These are phyloP conservation scores for Sebastes itinus DNA, from an alignment of 2,797 vertebrate genomes.

Conservation along the genomic window DNA sequence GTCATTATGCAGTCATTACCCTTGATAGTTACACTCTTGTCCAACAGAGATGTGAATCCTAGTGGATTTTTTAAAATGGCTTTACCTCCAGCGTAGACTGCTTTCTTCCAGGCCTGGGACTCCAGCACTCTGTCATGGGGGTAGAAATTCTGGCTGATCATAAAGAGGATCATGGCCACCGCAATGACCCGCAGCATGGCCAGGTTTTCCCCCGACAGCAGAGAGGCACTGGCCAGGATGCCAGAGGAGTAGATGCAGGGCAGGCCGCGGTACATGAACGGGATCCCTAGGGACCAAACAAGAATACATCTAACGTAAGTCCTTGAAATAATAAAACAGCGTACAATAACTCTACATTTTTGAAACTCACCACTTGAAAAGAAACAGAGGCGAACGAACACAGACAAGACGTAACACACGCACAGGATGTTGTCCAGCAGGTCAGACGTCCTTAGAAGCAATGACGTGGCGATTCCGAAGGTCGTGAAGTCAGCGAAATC, in stretches of 20 bases:
- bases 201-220: conserved; percentile 85
- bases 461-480: conserved; percentile 90
- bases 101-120: conserved; percentile 95
- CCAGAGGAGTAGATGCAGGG: conserved; percentile 92
- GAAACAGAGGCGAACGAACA: conserved; percentile 91
- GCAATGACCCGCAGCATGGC: conserved; percentile 82
- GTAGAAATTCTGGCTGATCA: conserved; percentile 91
- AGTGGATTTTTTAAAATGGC: not conserved
- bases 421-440: conserved; percentile 87
- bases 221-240: conserved; percentile 86
- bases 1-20: not conserved
- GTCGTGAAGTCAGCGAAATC: conserved; percentile 95
- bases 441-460: conserved; percentile 86
- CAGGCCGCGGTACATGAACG: conserved; percentile 90
- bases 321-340: not conserved
- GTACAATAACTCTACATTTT: not conserved
- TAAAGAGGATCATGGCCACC: conserved; percentile 89
- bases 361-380: conserved; percentile 85
- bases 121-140: conserved; percentile 92
- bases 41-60: not conserved
- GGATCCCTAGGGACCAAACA: conserved; percentile 77
- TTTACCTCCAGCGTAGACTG: conserved; percentile 89
- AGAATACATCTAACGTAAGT: not conserved
- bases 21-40: not conserved
- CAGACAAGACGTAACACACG: conserved; percentile 87